Base-by-base conservation (phyloP, 2,797 vertebrate genomes). In the Microchirus variegatus region DNA sequence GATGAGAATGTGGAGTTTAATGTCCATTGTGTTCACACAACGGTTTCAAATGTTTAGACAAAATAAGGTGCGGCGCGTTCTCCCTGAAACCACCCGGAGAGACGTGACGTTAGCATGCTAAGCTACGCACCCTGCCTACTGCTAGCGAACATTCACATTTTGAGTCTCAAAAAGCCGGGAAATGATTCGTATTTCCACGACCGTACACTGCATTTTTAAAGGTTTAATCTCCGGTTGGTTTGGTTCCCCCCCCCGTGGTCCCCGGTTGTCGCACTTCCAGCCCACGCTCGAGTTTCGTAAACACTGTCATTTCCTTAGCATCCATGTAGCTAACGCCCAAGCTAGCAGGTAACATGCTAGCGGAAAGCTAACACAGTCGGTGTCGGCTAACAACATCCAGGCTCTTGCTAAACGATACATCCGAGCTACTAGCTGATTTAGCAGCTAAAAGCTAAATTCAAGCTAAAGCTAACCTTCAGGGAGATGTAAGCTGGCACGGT, bases 261-360 rank as follows among this genome's bases (percentile, higher is more conserved):
- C 9, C 9, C 11, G 10, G 67, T 4, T 48, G 67, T 4, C 46
- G 47, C 48, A 64, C 51, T 60, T 47, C 48, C 0, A 16, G 11
- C 54, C 47, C 75, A 66, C n/a, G 60, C 17, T 64, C 40, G 36
- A 12, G 36, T 31, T 18, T 26, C 46, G 56, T 63, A 57, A 75
- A 78, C 56, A 65, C 10, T 48, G 58, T 66, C 72, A 87, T 76
- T 91, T 91, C 87, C 89, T 4, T 90, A 90, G 87, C 89, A 78
- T 80, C 16, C 4, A 1, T 19, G 66, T 51, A 18, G 81, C 78
- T 31, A 31, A 31, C 31, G 31, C 7, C 31, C 31, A 31, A 31
- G 31, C 31, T 31, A 31, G 7, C 8, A 31, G 5, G 31, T 31
- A 6, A 31, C 31, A 5, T 22, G 22, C 22, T 22, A 22, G 22